Evolutionary conservation across 1,140 invertebrate species (phyloP), one percentile per base, ranked within the genome.

Genomic region (Temnothorax curvispinosus): DNA sequence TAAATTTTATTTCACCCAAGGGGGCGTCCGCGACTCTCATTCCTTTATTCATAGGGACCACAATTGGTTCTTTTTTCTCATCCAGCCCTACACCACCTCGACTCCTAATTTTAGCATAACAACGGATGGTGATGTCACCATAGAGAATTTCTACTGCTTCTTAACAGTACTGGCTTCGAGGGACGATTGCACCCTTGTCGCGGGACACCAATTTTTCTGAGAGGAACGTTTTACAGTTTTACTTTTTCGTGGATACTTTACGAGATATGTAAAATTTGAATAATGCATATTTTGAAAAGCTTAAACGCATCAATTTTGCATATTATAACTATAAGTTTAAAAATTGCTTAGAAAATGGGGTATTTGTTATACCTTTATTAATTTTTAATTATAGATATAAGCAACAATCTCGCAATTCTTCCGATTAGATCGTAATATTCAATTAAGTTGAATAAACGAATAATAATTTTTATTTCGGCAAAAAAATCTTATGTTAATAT

Each of bases 141-240:
- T 69, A 56, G 89, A 90, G 88, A 89, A 88, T 90, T 90, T 85
- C 84, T 77, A 65, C 65, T 56, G 72, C 86, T 77, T 85, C 81
- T 86, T 85, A 84, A 87, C 78, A 74, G 67, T 44, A 50, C 62
- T 69, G 56, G 88, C 87, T 90, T 90, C 87, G 76, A 89, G 82
- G 69, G 71, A 69, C 85, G 76, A 88, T 92, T 87, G 85, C 69
- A 76, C 27, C 13, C 81, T 54, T 44, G 86, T 89, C 82, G 87
- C 82, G 62, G 44, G 6, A 76, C 11, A 47, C n/a, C 54, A 62
- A 62, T 74, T 52, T 84, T 54, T 69, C 54, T 21, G 56, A 38
- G 52, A 72, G 47, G 41, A 50, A 27, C 21, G 9, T 85, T 76
- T 50, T 27, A 62, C 18, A 52, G 60, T 52, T 52, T 47, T 47